phyloP scores from a whole-genome alignment of 2,113 vertebrate genomes.

The Callaeas wilsoni region DNA sequence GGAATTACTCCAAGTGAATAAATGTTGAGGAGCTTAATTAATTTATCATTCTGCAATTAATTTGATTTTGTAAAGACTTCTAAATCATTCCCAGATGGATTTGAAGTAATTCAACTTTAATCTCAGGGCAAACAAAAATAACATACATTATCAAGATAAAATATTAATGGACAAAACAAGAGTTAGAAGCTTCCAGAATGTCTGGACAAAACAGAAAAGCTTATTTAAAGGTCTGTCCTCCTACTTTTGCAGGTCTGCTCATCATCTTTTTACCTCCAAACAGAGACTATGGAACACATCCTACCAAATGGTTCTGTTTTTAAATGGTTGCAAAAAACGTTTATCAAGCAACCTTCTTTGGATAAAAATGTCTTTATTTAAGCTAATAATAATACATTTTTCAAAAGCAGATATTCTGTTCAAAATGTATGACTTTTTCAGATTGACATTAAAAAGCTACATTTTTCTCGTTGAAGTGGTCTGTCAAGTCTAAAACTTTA shows the following conservation, averaged over 20 bases:
- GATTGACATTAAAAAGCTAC: neutral
- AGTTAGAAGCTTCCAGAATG: neutral
- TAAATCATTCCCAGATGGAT: neutral
- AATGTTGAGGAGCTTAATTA: neutral
- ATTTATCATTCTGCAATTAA: neutral
- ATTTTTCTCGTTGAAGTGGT: neutral
- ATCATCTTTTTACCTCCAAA: neutral
- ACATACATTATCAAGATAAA: neutral
- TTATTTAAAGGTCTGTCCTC: neutral
- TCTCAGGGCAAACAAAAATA: neutral
- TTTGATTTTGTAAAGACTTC: neutral
- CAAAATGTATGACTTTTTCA: neutral
- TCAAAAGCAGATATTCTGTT: neutral
- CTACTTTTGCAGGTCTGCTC: neutral
- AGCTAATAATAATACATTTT: neutral
- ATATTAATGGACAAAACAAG: neutral
- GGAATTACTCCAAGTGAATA: neutral
- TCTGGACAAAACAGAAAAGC: neutral
- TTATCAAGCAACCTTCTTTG: neutral
- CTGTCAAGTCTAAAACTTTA: neutral
- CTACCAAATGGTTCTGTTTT: neutral
- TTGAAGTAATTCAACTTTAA: neutral
- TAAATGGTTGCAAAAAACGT: neutral
- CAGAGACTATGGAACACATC: neutral
- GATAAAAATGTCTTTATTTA: neutral